Evolutionary conservation across 2,888 invertebrate genomes (phyloP).

Genomic region (Tachystola acroxantha): DNA sequence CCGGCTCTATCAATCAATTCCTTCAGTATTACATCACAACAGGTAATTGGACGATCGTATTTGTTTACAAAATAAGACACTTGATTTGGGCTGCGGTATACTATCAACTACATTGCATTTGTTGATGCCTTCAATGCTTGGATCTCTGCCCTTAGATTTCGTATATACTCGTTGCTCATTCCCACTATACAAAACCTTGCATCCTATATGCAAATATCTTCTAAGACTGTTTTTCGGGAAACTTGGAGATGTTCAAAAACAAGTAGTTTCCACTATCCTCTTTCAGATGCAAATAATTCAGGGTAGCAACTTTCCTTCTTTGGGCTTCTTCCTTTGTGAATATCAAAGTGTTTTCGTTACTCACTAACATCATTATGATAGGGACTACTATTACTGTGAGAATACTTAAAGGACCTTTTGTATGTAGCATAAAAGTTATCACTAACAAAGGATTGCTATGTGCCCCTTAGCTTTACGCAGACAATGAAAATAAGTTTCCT

Average conservation of each 20-base stretch:
- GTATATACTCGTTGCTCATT: too few species aligned
- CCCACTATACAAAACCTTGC: too few species aligned
- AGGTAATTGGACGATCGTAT: too few species aligned
- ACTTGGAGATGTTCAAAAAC: constrained; percentile 32
- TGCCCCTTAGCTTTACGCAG: too few species aligned
- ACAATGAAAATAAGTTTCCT: too few species aligned
- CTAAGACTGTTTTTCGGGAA: constrained; percentile 36
- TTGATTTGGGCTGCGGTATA: too few species aligned
- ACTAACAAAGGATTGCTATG: neutral
- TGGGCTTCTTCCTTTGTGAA: constrained; percentile 46
- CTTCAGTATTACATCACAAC: too few species aligned
- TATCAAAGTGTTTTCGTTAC: constrained; percentile 41
- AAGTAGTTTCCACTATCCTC: constrained; percentile 42
- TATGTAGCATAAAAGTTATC: neutral
- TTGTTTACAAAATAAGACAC: too few species aligned
- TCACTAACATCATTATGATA: constrained; percentile 31
- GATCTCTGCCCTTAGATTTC: too few species aligned
- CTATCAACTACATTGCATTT: too few species aligned
- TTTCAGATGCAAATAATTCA: constrained; percentile 63
- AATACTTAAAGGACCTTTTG: neutral
- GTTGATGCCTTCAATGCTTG: too few species aligned
- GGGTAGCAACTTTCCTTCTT: constrained; percentile 38
- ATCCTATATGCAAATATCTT: constrained; percentile 28
- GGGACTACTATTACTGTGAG: constrained; percentile 12
- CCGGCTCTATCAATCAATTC: too few species aligned